These are phyloP conservation scores for Chrysoperla carnea DNA, from an alignment of 1,140 invertebrate species.

Conservation along the genomic window DNA sequence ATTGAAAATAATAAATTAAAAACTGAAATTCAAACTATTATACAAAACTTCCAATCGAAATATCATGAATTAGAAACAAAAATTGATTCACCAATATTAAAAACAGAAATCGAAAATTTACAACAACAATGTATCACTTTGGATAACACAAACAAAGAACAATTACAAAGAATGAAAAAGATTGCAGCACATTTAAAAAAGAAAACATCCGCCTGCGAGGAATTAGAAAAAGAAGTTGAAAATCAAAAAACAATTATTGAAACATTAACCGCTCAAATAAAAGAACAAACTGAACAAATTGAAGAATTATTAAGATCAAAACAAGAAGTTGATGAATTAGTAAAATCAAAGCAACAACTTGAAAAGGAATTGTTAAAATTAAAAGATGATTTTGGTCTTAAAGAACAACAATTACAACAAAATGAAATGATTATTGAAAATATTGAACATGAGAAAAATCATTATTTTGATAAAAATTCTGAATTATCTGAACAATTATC, in stretches of 20 bases:
- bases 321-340: constrained; percentile 2
- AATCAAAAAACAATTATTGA: constrained; percentile 14
- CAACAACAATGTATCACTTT: constrained; percentile 4
- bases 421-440: constrained; percentile 51
- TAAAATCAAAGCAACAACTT: background rate
- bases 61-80: constrained; percentile 3
- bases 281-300: constrained; percentile 12
- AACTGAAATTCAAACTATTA: too few relatives aligned
- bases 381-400: background rate
- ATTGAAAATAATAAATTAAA: background rate
- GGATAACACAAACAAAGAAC: constrained; percentile 27
- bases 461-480: constrained; percentile 36
- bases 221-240: constrained; percentile 32
- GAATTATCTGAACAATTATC: constrained; percentile 37
- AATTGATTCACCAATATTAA: constrained; percentile 10
- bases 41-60: background rate
- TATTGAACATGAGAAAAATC: constrained; percentile 43
- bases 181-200: constrained; percentile 56
- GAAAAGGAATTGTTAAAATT: constrained; percentile 1
- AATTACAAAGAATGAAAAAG: constrained; percentile 57
- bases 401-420: constrained; percentile 19
- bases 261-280: constrained; percentile 13
- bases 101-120: constrained; percentile 19
- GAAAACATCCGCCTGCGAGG: constrained; percentile 38
- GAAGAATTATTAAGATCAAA: constrained; percentile 11